Base-by-base conservation (phyloP, 2,797 vertebrate genomes). In the Galago senegalensis region DNA sequence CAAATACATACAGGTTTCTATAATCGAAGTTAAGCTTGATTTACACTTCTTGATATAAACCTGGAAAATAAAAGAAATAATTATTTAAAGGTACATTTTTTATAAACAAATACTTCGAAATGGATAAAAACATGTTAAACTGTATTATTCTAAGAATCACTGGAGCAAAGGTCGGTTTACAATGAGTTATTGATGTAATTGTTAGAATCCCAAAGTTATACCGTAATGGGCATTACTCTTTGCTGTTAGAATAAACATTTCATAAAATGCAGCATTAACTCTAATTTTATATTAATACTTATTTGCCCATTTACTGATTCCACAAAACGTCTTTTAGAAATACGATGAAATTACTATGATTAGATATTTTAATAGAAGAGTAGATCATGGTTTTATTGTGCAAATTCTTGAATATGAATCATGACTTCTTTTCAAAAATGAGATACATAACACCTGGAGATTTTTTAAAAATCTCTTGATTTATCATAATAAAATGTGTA, bases 241-340 rank as follows among this genome's bases (percentile, higher is more conserved):
- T 79, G 31, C 1, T 31, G 27, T 90, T 93, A 95, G n/a, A 96
- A 89, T 95, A n/a, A 96, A 37, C 14, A 40, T 60, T 31, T 3
- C 17, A 92, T 21, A n/a, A 97, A 95, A 82, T 82, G 85, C 0
- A 63, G 43, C 2, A 79, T 92, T 95, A 80, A 7, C 72, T 86
- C 29, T 40, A 69, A 58, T 93, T 98, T 60, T 96, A 88, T 95
- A 93, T 34, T 17, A 93, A 20, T 73, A 60, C 0, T 1, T 88
- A 95, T 65, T 63, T 96, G 87, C 0, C 40, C 17, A 70, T 80
- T 95, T 37, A 93, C 43, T 94, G 53, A 46, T 70, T 96, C 85
- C 3, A n/a, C 82, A 92, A 95, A 97, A 89, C 0, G 25, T 67
- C 43, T 92, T 98, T 60, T 5, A 96, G 29, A n/a, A 87, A 86